Evolutionary conservation across 37 sponge, comb jelly and placozoan genomes (phyloP), one percentile per base, ranked within the genome.

Genomic region (Axinella damicornis): DNA sequence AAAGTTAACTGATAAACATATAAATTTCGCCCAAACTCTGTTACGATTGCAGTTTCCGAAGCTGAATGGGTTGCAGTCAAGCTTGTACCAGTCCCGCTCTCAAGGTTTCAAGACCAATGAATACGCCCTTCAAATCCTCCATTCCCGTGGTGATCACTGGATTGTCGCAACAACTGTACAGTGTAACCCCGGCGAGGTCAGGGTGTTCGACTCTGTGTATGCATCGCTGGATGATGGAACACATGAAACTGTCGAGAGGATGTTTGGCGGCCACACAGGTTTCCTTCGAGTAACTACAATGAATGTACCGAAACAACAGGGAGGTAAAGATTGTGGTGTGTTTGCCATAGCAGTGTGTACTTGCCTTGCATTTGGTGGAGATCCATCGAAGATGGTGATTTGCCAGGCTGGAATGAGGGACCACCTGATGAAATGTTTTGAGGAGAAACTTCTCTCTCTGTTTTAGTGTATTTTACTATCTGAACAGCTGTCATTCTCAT

Each of bases 351-450:
- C 87, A 27, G 31, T 62, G 25, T 27, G 52, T 20, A 86, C 80
- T 19, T 71, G 80, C 30, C 64, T 81, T 32, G 76, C 76, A 35
- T 61, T 70, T 83, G 68, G 84, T 38, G 64, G 62, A 24, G 77
- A 89, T 83, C 77, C 83, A 31, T 24, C 78, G 5, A 69, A 69
- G 39, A 37, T 35, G 36, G 34, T 34, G 73, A 76, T 67, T 76
- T 32, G 65, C 25, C 69, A 88, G 66, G 28, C 77, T 34, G 71
- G 58, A 71, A 76, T 88, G 83, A 57, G 83, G 63, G 19, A 55
- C 38, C 89, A 88, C 76, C 67, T 82, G 19, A 53, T 76, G 40
- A 41, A 61, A 68, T 88, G 89, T 76, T 46, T 87, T 35, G 71
- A 80, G n/a, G 62, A 52, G 28, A 36, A 77, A 24, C 28, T 17